Evolutionary conservation across 2,797 vertebrate genomes (phyloP).

Genomic region (Lutjanus campechanus): DNA sequence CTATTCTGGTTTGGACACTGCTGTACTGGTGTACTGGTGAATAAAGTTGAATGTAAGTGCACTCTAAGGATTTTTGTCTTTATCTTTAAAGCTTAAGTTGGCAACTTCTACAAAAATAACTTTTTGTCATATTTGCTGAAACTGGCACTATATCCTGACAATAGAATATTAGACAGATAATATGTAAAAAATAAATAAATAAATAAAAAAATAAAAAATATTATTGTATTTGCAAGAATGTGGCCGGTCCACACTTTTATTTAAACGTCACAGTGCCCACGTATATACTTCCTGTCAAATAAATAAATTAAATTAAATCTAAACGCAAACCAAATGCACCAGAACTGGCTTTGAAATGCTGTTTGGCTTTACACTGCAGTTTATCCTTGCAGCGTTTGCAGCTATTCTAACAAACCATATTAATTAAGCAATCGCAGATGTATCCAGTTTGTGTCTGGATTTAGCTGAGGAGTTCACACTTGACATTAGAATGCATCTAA

Average conservation of each 20-base stretch:
- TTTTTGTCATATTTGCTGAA: too few relatives aligned
- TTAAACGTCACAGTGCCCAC: neutral
- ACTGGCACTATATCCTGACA: too few relatives aligned
- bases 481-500: conserved; percentile 21
- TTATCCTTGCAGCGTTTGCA: neutral
- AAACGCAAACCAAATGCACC: neutral
- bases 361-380: neutral
- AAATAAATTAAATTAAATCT: too few relatives aligned
- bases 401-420: neutral
- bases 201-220: too few relatives aligned
- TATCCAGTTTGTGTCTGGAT: neutral
- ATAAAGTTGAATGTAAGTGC: neutral
- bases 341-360: neutral
- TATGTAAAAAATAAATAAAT: too few relatives aligned
- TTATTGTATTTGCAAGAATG: neutral
- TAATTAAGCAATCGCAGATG: neutral
- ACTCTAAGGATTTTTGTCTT: neutral
- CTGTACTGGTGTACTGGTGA: too few relatives aligned
- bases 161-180: too few relatives aligned
- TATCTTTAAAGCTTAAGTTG: neutral
- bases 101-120: too few relatives aligned
- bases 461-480: conserved; percentile 6
- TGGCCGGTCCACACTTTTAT: neutral
- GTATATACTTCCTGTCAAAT: too few relatives aligned
- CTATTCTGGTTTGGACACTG: neutral